A percentile compares a stretch with the other conserved stretches of the same genome.
Conservation (phyloP, 1,140 invertebrate genomes). For the Venturia canescens region DNA sequence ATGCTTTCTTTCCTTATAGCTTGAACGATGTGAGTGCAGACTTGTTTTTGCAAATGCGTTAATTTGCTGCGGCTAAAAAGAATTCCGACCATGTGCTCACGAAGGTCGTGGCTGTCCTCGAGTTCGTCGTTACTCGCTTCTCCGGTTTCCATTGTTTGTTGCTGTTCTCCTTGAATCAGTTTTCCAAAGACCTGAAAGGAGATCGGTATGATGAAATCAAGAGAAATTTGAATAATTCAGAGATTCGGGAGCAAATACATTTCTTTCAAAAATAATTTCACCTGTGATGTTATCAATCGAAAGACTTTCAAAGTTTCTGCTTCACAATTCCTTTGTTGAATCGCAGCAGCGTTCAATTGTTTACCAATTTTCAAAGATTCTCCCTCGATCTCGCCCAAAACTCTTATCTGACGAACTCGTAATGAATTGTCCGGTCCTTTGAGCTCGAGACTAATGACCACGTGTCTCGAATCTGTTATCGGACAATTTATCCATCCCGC, state of each 20-base stretch:
- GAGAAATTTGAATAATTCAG: not conserved
- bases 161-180: constrained; percentile 82
- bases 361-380: constrained; percentile 77
- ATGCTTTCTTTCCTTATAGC: constrained; percentile 93
- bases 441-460: constrained; percentile 87
- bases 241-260: not conserved
- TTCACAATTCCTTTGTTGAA: constrained; percentile 93
- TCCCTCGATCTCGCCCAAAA: constrained; percentile 80
- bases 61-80: constrained; percentile 96
- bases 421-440: constrained; percentile 95
- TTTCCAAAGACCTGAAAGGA: constrained; percentile 91
- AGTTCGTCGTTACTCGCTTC: constrained; percentile 77
- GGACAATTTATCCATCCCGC: constrained; percentile 93
- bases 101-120: constrained; percentile 89
- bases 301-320: constrained; percentile 95
- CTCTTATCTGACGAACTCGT: constrained; percentile 88
- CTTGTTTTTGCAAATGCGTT: constrained; percentile 96
- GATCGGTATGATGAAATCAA: constrained; percentile 1
- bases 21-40: constrained; percentile 90
- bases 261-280: constrained; percentile 70
- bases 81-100: constrained; percentile 98
- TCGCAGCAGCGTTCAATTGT: constrained; percentile 78
- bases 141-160: constrained; percentile 66
- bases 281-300: constrained; percentile 94
- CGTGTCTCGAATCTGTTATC: constrained; percentile 79